Conservation (phyloP, 2,888 invertebrate genomes). For the Uropetala carovei region DNA sequence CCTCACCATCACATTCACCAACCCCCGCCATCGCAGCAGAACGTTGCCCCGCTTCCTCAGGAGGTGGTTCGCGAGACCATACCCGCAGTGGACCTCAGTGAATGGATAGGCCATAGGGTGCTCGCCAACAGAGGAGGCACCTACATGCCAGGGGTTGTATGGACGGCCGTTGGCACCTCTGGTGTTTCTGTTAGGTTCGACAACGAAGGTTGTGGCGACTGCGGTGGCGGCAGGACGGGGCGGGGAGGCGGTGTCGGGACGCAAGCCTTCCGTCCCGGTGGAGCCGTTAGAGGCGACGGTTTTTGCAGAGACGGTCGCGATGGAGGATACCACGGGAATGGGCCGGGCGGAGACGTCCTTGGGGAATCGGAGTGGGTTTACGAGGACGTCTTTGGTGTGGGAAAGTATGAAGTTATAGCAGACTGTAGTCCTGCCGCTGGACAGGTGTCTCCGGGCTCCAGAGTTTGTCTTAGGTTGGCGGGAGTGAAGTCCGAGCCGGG, state of each 20-base stretch:
- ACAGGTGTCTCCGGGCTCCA: constrained; percentile 87
- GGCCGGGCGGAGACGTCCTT: constrained; percentile 24
- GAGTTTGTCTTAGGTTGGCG: constrained; percentile 86
- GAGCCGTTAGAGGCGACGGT: constrained; percentile 34
- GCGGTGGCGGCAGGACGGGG: constrained; percentile 35
- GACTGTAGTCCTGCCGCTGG: constrained; percentile 93
- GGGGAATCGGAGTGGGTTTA: constrained; percentile 70
- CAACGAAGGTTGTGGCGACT: constrained; percentile 67
- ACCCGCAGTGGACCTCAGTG: constrained; percentile 86
- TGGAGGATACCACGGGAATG: constrained; percentile 50
- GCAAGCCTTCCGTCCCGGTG: constrained; percentile 43
- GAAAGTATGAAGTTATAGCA: constrained; percentile 92
- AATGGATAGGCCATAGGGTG: constrained; percentile 95
- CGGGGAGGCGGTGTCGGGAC: constrained; percentile 20
- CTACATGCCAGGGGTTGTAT: constrained; percentile 93
- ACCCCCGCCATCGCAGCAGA: constrained; percentile 56
- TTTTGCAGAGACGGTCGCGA: constrained; percentile 58
- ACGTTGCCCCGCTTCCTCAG: constrained; percentile 14
- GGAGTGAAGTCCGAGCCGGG: constrained; percentile 68
- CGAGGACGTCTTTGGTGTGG: constrained; percentile 85
- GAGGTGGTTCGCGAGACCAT: constrained; percentile 46
- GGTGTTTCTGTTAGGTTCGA: constrained; percentile 91
- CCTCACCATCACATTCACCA: constrained; percentile 64
- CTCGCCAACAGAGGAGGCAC: constrained; percentile 89
- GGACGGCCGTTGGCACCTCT: constrained; percentile 81